Base-by-base conservation (phyloP, 2,797 vertebrate genomes). In the Syncerus caffer region DNA sequence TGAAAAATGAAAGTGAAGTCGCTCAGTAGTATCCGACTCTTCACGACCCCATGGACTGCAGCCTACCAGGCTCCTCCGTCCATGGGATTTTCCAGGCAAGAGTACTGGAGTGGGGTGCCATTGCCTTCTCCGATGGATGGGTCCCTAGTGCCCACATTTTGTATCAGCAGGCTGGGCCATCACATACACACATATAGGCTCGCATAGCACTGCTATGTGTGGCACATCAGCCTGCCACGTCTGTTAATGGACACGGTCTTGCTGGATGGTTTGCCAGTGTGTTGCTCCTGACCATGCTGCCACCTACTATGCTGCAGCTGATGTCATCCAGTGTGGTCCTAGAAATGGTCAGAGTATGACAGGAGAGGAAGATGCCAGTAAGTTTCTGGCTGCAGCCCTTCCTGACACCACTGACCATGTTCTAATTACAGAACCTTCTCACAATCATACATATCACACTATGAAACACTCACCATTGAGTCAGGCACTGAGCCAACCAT, bases 191-290 rank as follows among this genome's bases (percentile, higher is more conserved):
- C 3, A 31, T 2, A 14, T 25, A 25, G 82, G n/a, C 50, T 82
- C 13, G 0, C 10, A 2, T 0, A 14, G 34, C 1, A 27, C 64
- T 62, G 2, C 16, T 34, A 0, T 0, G 9, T n/a, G 38, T 14
- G 45, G 9, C 80, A 6, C 60, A 6, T 15, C 45, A 1, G 42
- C 60, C 53, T 58, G 6, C 16, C 21, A 0, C 1, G 13, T 23
- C 47, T 34, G 12, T 12, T 21, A 5, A 62, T 1, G 17, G 13
- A 31, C 42, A 1, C 6, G 1, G 38, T 62, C 87, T 83, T 45
- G 12, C 62, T 80, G 62, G 64, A 47, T 7, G 1, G 45, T 50
- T 51, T 0, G 1, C 42, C 25, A 25, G 31, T 5, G 11, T 10
- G 7, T 51, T 15, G 57, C 45, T 94, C 31, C 82, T 85, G 34